Percentiles rank a stretch among this genome's conserved stretches.
phyloP scores from a whole-genome alignment of 2,888 invertebrate genomes.

The Cepaea hortensis region DNA sequence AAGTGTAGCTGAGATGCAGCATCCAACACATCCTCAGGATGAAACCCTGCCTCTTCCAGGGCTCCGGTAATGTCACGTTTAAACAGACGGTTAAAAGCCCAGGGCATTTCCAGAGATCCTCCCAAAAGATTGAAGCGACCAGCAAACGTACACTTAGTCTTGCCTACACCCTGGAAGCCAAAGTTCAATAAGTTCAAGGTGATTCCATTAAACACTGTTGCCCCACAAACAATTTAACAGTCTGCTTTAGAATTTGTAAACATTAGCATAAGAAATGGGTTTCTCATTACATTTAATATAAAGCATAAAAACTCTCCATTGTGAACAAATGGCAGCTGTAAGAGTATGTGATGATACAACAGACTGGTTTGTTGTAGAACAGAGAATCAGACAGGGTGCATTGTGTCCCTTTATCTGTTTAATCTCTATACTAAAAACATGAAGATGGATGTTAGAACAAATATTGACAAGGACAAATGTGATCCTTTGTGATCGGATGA shows the following conservation, averaged over 20 bases:
- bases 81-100: slow-evolving; percentile 55
- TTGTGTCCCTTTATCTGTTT: too few species aligned
- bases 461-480: too few species aligned
- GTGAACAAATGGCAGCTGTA: too few species aligned
- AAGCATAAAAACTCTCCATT: too few species aligned
- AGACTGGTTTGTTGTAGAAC: too few species aligned
- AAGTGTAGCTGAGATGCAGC: slow-evolving; percentile 45
- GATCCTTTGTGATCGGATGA: too few species aligned
- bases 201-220: not conserved
- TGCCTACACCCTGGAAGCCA: not conserved
- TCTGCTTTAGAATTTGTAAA: not conserved
- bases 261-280: too few species aligned
- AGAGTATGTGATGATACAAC: too few species aligned
- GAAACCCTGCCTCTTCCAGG: slow-evolving; percentile 42
- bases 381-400: too few species aligned
- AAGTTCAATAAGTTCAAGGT: not conserved
- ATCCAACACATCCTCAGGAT: slow-evolving; percentile 52
- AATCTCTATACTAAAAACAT: too few species aligned
- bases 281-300: too few species aligned
- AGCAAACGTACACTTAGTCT: slow-evolving; percentile 3
- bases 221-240: not conserved
- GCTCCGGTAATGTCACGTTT: slow-evolving; percentile 53
- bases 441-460: too few species aligned
- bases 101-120: slow-evolving; percentile 55
- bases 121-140: slow-evolving; percentile 53